These are phyloP conservation scores for Ladona fulva DNA, from an alignment of 1,140 invertebrate genomes.

Conservation along the genomic window DNA sequence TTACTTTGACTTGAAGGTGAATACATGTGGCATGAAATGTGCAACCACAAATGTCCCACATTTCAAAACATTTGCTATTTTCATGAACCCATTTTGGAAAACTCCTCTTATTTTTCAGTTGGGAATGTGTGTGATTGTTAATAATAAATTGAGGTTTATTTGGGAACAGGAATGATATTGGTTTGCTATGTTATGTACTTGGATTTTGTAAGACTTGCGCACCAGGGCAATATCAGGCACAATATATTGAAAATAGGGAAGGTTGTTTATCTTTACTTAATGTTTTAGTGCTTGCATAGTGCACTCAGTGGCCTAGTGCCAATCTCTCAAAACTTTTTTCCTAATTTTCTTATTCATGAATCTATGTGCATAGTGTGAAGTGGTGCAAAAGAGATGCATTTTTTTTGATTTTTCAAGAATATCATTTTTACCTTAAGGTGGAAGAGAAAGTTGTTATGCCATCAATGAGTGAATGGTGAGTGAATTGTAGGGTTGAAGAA, in stretches of 20 bases:
- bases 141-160: background rate
- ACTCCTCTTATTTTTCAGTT: background rate
- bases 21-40: conserved; percentile 5
- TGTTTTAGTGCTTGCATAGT: background rate
- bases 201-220: conserved; percentile 9
- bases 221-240: conserved; percentile 1
- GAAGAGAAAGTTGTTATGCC: background rate
- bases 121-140: background rate
- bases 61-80: conserved; percentile 4
- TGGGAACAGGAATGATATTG: background rate
- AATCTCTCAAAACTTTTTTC: background rate
- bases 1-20: conserved; percentile 6
- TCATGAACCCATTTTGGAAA: background rate
- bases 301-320: background rate
- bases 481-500: background rate
- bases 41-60: background rate
- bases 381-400: background rate
- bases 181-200: background rate
- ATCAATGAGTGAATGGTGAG: background rate
- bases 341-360: background rate
- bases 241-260: background rate
- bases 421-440: background rate
- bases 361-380: background rate
- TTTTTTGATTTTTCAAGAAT: background rate
- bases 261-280: background rate